Base-by-base conservation (phyloP, 2,888 invertebrate species). In the Acanthoscelides obtectus region DNA sequence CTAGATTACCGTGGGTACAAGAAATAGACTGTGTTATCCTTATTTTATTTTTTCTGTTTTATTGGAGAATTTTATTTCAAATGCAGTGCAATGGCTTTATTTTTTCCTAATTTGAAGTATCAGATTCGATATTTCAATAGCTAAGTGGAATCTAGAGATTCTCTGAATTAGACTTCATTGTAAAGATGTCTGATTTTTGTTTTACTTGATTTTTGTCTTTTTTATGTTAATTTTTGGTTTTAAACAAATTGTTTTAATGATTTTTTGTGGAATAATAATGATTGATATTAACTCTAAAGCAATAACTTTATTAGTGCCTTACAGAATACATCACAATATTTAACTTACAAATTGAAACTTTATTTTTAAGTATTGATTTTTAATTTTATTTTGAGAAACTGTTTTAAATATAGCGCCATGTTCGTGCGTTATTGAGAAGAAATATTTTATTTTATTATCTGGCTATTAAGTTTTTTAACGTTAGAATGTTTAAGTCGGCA, bases 21-120 rank as follows among this genome's bases (percentile, higher is more conserved):
- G 71, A 68, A 71, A 70, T 72, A 72, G 74, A 76, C 79, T 79
- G 79, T 79, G 79, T 45, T 45, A 45, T 45, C 1, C 45, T 45
- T 45, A 77, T 78, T 78, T 75, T 76, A 74, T 75, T 76, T 72
- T 74, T 71, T 71, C 74, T 70, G 22, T 76, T 75, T 73, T 72
- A 72, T 72, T 69, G 70, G 72, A 77, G 70, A 20, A 72, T 75
- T 79, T 77, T 70, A 73, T 73, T 78, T 78, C 67, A 74, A 76
- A 72, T 70, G 68, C 71, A 45, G 77, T 77, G 77, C 78, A 77
- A 77, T 77, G 73, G 74, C 72, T 76, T 6, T 3, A 45, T 45
- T 45, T 45, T 45, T 45, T 45, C 12, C 45, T 45, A 17, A 45
- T 45, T 45, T 17, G 1, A 17, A 45, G 1, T 45, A 12, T 45